Evolutionary conservation across 2,888 invertebrate species (phyloP), one percentile per base, ranked within the genome.

Genomic region (Syrista parreyssii): DNA sequence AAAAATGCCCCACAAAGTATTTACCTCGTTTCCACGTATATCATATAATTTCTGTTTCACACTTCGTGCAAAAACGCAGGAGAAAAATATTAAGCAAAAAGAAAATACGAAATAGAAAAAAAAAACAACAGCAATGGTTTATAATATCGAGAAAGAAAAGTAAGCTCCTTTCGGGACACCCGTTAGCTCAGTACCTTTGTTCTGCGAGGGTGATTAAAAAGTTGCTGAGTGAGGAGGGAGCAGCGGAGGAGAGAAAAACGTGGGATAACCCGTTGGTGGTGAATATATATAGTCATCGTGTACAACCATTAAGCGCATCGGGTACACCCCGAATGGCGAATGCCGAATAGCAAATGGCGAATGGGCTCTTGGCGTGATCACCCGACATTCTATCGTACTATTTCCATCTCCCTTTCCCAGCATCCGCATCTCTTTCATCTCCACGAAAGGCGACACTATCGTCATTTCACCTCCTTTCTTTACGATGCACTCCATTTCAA

Each of bases 131-230:
- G 23, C 55, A 23, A 23, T 15, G 23, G 55, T 9, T 55, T 55
- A 55, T 23, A 55, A 55, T 55, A 55, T 23, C 23, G 0, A 9
- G 23, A 55, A 55, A 55, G 55, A 55, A 55, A 55, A 55, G 55
- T 55, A 6, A 33, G 74, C 34, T 35, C n/a, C 79, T 81, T 82
- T 79, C 77, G 79, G 35, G 76, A 79, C 75, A 84, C 82, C 83
- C 84, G 83, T 83, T 84, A 82, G 77, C 75, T 84, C 79, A 79
- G 82, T 80, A 83, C 83, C 87, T 87, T 88, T 88, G 86, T 88
- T 86, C 84, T 80, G 81, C 82, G 80, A 82, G 83, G 85, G 88
- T 88, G 88, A 88, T 88, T 88, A 88, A 88, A 88, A 88, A 88
- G 86, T 88, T 87, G 87, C 85, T 83, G 86, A 85, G 85, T 79